These are phyloP conservation scores for Enchytraeus crypticus DNA, from an alignment of 2,888 invertebrate species.

Conservation along the genomic window DNA sequence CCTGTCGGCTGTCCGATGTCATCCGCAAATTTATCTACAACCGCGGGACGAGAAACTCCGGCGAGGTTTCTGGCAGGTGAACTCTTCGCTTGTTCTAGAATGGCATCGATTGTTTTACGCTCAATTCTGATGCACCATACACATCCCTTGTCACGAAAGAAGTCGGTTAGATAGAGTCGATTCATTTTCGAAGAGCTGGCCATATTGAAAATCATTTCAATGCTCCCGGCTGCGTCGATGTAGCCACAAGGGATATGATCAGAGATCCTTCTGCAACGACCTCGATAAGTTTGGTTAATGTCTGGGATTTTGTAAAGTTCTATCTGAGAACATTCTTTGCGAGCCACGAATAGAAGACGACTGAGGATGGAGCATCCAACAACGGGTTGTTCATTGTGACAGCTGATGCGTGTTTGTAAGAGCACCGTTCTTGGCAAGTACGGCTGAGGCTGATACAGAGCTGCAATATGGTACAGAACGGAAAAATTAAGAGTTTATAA, in stretches of 20 bases:
- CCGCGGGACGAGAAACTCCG: neutral
- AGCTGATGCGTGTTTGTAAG: neutral
- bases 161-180: conserved; percentile 7
- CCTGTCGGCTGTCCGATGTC: neutral
- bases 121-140: neutral
- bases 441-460: too few species aligned
- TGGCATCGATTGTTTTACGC: neutral
- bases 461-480: too few species aligned
- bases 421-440: neutral
- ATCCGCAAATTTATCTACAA: neutral
- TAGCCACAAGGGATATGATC: neutral
- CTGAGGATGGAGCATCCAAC: conserved; percentile 1
- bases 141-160: neutral
- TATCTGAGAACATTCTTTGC: neutral
- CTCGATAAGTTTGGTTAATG: neutral
- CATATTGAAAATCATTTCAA: conserved; percentile 8
- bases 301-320: conserved; percentile 6
- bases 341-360: neutral
- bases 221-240: neutral
- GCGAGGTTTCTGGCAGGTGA: too few species aligned
- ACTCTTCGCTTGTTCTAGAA: too few species aligned
- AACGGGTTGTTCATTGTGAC: neutral
- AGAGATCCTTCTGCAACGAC: neutral
- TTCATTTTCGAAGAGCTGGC: neutral
- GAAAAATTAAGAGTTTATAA: too few species aligned